Evolutionary conservation across 1,140 invertebrate genomes (phyloP), one percentile per base, ranked within the genome.

Genomic region (Lanistes nyassanus): DNA sequence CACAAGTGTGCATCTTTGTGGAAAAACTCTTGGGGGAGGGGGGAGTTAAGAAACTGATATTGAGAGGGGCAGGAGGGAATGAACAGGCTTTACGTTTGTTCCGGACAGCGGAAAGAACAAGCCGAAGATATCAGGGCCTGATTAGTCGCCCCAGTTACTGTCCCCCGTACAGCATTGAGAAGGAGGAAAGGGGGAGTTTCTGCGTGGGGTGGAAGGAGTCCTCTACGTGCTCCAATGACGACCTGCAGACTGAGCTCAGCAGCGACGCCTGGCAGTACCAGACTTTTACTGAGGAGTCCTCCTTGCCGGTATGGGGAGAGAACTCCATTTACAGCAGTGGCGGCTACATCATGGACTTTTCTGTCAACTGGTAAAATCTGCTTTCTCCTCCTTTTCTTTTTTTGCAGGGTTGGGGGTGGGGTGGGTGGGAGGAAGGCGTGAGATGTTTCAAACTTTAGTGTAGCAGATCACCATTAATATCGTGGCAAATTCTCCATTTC

Each of bases 331-430:
- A 86, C 56, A 73, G 80, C 37, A 83, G 83, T 13, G 82, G 81
- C 16, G 83, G 83, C 29, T 84, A 84, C 70, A 83, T 86, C 23
- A 68, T 80, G 5, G 78, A 84, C 66, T 75, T 84, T 2, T 76
- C 80, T 62, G 80, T 84, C 6, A 83, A 85, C 67, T 75, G 53
- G 62, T 64, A 64, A 11, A 47, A 37, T 0, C 37, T 71, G 42
- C 4, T 19, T 60, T 62, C 26, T 13, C 13, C 23, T 53, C 29
- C 26, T 29, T 53, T 13, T 26, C 26, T 19, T 19, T 42, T 19
- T 34, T 34, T 13, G 21, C 11, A 68, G 19, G 34, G 9, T 34
- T 21, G 66, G 60, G n/a, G n/a, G n/a, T n/a, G n/a, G n/a, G n/a
- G n/a, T n/a, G n/a, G n/a, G n/a, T n/a, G n/a, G n/a, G n/a, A n/a